These are phyloP conservation scores for Plutomurus gul DNA, from an alignment of 1,140 invertebrate species.

Conservation along the genomic window DNA sequence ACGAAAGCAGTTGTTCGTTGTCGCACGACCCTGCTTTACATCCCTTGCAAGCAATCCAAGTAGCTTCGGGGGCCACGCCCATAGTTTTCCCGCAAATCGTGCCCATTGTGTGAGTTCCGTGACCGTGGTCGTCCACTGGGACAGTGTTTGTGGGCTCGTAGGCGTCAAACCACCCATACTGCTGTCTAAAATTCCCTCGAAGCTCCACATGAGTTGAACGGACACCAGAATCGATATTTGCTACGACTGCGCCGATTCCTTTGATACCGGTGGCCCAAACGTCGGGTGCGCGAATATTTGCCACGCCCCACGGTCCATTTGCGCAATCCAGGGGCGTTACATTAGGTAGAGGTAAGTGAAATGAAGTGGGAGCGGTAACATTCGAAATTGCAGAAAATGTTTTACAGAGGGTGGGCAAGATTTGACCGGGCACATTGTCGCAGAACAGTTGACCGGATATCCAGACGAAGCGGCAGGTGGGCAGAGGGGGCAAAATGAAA, in stretches of 20 bases:
- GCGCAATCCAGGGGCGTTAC: background rate
- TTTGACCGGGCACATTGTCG: background rate
- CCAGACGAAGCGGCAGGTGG: background rate
- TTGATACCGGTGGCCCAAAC: background rate
- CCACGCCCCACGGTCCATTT: slow-evolving; percentile 2
- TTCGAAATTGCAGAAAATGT: background rate
- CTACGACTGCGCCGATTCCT: background rate
- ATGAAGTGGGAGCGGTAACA: background rate
- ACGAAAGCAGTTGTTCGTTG: background rate
- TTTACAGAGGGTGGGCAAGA: background rate
- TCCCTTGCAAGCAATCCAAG: slow-evolving; percentile 30
- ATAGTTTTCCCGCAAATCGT: background rate
- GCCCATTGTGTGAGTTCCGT: slow-evolving; percentile 37
- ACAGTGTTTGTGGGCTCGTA: background rate
- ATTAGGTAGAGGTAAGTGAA: background rate
- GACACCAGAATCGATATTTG: slow-evolving; percentile 22
- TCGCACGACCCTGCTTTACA: background rate
- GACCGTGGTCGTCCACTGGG: slow-evolving; percentile 22
- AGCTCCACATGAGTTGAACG: background rate
- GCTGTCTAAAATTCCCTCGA: background rate
- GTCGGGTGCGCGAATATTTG: background rate
- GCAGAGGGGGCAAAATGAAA: background rate
- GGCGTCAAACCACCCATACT: slow-evolving; percentile 30
- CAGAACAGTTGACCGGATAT: background rate
- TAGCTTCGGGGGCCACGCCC: slow-evolving; percentile 2